phyloP scores from a whole-genome alignment of 2,797 vertebrate species.

The Betta splendens region DNA sequence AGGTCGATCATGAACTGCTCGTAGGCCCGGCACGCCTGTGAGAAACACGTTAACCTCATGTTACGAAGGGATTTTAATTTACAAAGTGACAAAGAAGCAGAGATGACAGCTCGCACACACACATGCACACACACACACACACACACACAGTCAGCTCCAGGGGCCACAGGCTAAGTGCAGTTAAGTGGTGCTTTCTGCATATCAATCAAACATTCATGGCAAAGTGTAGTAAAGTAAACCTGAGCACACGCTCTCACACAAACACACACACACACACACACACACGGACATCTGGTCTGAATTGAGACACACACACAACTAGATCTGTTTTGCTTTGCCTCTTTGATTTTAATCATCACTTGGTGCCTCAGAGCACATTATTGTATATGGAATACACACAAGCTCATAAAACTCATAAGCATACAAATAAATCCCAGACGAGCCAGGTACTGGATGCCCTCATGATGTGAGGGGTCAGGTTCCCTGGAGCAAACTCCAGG shows the following conservation, averaged over 20 bases:
- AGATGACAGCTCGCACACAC: constrained; percentile 6
- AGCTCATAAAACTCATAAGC: constrained; percentile 14
- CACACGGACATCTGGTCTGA: constrained; percentile 61
- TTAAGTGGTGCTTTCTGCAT: constrained; percentile 31
- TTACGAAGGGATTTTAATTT: constrained; percentile 31
- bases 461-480: constrained; percentile 4
- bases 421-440: constrained; percentile 13
- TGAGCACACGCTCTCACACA: constrained; percentile 41
- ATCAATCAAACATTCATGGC: constrained; percentile 34
- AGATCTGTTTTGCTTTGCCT: constrained; percentile 35
- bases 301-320: constrained; percentile 26
- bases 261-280: no score
- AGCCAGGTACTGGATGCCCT: constrained; percentile 12
- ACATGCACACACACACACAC: constrained; percentile 12
- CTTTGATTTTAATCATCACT: constrained; percentile 45
- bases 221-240: constrained; percentile 48
- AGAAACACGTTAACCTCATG: constrained; percentile 33
- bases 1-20: constrained; percentile 91
- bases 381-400: constrained; percentile 6
- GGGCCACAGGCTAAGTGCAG: constrained; percentile 11
- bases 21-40: constrained; percentile 91
- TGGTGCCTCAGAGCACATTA: constrained; percentile 25
- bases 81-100: constrained; percentile 8
- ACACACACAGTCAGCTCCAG: background rate
- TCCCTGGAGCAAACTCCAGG: constrained; percentile 31